phyloP scores from a whole-genome alignment of 2,797 vertebrate species.

The Gallinago solitaria region DNA sequence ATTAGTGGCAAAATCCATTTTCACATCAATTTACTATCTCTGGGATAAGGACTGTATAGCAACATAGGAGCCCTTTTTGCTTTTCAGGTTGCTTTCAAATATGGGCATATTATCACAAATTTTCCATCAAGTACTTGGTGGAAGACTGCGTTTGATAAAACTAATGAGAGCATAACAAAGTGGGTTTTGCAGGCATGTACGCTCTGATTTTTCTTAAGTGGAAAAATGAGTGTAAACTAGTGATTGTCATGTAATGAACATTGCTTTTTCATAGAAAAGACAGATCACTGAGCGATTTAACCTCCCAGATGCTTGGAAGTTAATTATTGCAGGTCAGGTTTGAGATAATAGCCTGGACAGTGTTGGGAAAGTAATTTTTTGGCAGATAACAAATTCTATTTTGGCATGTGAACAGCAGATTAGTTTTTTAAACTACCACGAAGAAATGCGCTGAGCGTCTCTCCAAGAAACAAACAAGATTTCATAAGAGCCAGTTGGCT shows the following conservation, averaged over 20 bases:
- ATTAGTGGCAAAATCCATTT: neutral
- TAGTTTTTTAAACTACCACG: constrained; percentile 36
- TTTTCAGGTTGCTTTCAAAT: neutral
- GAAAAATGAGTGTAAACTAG: neutral
- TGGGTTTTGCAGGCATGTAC: neutral
- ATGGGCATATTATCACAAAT: neutral
- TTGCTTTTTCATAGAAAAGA: neutral
- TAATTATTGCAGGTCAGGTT: constrained; percentile 55
- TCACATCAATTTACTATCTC: neutral
- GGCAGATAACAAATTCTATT: constrained; percentile 50
- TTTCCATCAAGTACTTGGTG: neutral
- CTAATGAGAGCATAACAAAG: neutral
- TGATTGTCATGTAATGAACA: neutral
- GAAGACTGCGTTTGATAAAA: neutral
- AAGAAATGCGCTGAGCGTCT: neutral
- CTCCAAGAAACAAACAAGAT: constrained; percentile 62
- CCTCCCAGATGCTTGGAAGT: constrained; percentile 44
- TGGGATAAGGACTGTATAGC: neutral
- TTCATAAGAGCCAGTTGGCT: constrained; percentile 46
- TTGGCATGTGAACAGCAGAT: constrained; percentile 39
- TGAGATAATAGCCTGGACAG: constrained; percentile 66
- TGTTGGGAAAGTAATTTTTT: constrained; percentile 65
- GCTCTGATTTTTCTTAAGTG: neutral
- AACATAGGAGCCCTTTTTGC: neutral
- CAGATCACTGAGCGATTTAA: neutral